These are phyloP conservation scores for Polyodon spathula DNA, from an alignment of 2,113 vertebrate species.

Conservation along the genomic window DNA sequence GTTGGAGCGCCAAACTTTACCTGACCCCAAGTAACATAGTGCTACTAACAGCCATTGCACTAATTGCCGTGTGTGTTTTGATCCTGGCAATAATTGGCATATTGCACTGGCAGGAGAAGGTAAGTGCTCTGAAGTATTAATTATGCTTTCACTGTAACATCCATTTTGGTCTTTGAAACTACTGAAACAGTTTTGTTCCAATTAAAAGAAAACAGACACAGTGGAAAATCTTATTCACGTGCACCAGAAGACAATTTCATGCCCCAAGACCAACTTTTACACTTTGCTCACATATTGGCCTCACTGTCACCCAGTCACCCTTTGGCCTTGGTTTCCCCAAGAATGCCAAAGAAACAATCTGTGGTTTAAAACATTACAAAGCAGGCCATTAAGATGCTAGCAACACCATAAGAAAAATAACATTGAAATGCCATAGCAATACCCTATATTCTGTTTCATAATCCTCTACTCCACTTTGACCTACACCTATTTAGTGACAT, in stretches of 20 bases:
- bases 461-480: no score
- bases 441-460: no score
- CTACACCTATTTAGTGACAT: no score
- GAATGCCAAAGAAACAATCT: no score
- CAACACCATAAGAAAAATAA: no score
- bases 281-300: background rate
- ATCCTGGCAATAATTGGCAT: slow-evolving; percentile 93
- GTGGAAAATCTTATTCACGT: background rate
- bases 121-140: slow-evolving; percentile 43
- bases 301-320: no score
- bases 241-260: background rate
- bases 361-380: no score
- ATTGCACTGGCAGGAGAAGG: slow-evolving; percentile 98
- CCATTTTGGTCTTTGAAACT: background rate
- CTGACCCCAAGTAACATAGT: slow-evolving; percentile 96
- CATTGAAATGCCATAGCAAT: no score
- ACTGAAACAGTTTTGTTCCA: background rate
- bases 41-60: slow-evolving; percentile 84
- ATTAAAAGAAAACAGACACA: background rate
- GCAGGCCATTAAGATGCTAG: no score
- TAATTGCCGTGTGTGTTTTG: slow-evolving; percentile 91
- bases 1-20: slow-evolving; percentile 95
- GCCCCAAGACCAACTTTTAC: background rate
- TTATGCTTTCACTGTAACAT: background rate
- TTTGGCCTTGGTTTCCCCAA: no score